Evolutionary conservation across 2,113 vertebrate genomes (phyloP), one percentile per base, ranked within the genome.

Genomic region (Narcine bancroftii): DNA sequence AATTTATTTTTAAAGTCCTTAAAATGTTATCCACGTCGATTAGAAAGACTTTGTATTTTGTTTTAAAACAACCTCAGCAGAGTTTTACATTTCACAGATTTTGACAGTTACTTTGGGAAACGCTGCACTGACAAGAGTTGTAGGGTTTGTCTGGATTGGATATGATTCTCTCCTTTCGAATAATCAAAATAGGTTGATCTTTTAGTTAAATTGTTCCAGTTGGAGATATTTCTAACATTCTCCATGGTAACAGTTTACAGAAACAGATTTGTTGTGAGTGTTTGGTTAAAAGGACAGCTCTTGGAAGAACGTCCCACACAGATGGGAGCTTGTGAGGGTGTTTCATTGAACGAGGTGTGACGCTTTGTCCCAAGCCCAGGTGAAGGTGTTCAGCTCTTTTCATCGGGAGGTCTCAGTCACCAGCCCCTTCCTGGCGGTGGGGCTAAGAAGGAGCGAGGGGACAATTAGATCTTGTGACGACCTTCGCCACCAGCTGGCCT

Each of bases 161-260:
- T 85, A 15, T 6, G 81, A 85, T 60, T 85, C 81, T 17, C 81
- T 60, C 24, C 33, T 13, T 85, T 83, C 33, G n/a, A n/a, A 33
- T 83, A 83, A 83, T 83, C 81, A 60, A 13, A 29, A 83, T 26
- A 53, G 50, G 50, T 85, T 85, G 53, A 85, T 85, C 81, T 60
- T n/a, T 56, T 17, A 60, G 81, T 85, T 85, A 85, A 85, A 85
- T 56, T 1, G 33, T 60, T 60, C 53, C 81, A 85, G 81, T 85
- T 85, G 81, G n/a, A 33, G 81, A 6, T 85, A 83, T 83, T 83
- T 83, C 79, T 83, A 15, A 33, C 50, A 83, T 47, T 83, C 50
- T 83, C 47, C 79, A 53, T 53, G 79, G 79, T 56, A 56, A 83
- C 47, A 26, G 50, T 83, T 50, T 33, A 45, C 79, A 83, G 42